Base-by-base conservation (phyloP, 2,797 vertebrate species). In the Pampus argenteus region DNA sequence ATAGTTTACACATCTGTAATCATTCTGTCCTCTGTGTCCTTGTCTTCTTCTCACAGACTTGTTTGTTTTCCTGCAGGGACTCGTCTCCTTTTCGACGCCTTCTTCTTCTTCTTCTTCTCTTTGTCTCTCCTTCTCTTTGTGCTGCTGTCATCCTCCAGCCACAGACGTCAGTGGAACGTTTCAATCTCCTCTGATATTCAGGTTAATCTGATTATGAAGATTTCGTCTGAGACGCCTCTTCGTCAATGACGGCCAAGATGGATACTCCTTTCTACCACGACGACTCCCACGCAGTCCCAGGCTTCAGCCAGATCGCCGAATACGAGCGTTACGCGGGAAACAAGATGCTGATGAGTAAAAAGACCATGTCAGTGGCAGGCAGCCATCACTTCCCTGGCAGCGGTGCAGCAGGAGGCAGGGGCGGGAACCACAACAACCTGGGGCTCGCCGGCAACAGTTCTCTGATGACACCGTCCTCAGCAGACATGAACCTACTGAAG, bases 231-330 rank as follows among this genome's bases (percentile, higher is more conserved):
- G 89, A 86, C 72, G 31, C 74, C 69, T 88, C 87, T 84, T 68
- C 20, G 47, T 88, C 86, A 80, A 66, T 87, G 86, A 89, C 71
- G 18, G 49, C 52, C 73, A 84, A 73, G 64, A 95, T 95, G 94
- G 94, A 95, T 79, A 94, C 92, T 67, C 93, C 94, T 71, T 95
- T 95, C 82, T 95, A 95, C 86, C 93, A 95, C 50, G 94, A 95
- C 61, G 93, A 94, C 51, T 83, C 88, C 4, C 79, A 83, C 2
- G 71, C 86, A 0, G 69, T 86, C 48, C 77, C 88, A 11, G 77
- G 87, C 82, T 94, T 91, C 80, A 87, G 88, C 56, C 92, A 91
- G 4, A 78, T 92, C 6, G 22, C 86, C 0, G 93, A 94, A n/a
- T 94, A 92, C 14, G 92, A 94, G 66, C 92, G 92, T 47, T 94